Conservation (phyloP, 1,140 invertebrate species). For the Musca domestica region DNA sequence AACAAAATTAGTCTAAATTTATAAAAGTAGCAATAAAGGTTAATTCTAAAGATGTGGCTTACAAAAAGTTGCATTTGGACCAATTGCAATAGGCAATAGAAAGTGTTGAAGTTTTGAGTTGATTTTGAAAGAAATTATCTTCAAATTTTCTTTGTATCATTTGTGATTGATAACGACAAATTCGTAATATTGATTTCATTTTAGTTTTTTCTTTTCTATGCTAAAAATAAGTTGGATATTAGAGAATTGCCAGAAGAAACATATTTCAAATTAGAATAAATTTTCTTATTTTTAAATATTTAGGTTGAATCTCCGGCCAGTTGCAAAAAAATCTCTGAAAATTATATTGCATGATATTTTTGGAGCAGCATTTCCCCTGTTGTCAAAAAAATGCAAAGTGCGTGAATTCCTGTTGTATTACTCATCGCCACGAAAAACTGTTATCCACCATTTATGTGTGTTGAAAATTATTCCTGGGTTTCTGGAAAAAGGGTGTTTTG, state of each 20-base stretch:
- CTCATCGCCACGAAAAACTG: too few relatives aligned
- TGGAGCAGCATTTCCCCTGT: neutral
- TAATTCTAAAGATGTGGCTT: neutral
- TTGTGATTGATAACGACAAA: slow-evolving; percentile 1
- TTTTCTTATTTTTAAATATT: too few relatives aligned
- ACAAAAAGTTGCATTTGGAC: too few relatives aligned
- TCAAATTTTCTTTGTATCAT: too few relatives aligned
- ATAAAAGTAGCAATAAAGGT: neutral
- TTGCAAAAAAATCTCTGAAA: neutral
- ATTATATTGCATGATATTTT: neutral
- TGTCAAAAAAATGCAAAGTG: neutral
- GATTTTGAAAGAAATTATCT: neutral
- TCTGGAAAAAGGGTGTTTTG: neutral
- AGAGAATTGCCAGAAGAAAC: neutral
- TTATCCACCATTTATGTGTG: neutral
- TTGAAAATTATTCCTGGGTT: neutral
- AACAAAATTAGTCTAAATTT: neutral
- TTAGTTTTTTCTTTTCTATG: neutral
- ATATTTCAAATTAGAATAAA: neutral
- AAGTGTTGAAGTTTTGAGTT: neutral
- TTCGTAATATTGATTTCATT: neutral
- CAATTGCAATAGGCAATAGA: neutral
- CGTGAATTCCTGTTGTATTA: too few relatives aligned
- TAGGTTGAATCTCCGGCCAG: too few relatives aligned
- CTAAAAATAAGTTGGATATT: too few relatives aligned